Percentiles rank a stretch among this genome's conserved stretches.
phyloP scores from a whole-genome alignment of 1,140 invertebrate genomes.

The Hycleus cichorii region DNA sequence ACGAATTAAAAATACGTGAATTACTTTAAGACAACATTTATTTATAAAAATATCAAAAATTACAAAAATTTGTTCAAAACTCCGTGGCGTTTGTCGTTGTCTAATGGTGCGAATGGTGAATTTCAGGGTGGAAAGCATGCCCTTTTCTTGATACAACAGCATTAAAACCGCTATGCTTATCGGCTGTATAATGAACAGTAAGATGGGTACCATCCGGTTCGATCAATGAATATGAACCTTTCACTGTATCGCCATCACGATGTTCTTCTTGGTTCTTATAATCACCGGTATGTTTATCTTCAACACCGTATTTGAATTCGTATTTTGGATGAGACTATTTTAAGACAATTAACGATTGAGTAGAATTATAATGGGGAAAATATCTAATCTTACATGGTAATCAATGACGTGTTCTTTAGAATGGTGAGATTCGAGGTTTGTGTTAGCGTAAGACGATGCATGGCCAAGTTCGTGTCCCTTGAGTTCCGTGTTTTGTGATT shows the following conservation, averaged over 20 bases:
- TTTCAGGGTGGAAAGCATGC: background rate
- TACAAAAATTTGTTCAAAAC: too few species aligned
- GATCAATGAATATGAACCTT: background rate
- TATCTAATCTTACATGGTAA: background rate
- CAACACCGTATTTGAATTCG: slow-evolving; percentile 59
- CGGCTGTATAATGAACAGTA: slow-evolving; percentile 6
- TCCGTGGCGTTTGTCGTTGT: too few species aligned
- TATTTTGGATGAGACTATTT: slow-evolving; percentile 55
- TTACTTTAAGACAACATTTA: too few species aligned
- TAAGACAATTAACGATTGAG: background rate
- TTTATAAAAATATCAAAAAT: too few species aligned
- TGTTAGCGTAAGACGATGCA: too few species aligned
- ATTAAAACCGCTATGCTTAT: slow-evolving; percentile 2
- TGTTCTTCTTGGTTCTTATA: slow-evolving; percentile 45
- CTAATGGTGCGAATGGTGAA: too few species aligned
- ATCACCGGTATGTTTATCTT: slow-evolving; percentile 58
- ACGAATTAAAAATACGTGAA: too few species aligned
- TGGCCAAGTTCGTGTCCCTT: too few species aligned
- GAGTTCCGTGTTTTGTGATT: too few species aligned
- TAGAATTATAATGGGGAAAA: background rate
- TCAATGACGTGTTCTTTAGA: background rate
- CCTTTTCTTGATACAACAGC: background rate
- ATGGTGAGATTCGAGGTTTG: too few species aligned
- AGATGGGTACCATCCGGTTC: slow-evolving; percentile 6
- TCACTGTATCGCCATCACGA: background rate